These are phyloP conservation scores for Vireo griseus DNA, from an alignment of 2,797 vertebrate species.

Conservation along the genomic window DNA sequence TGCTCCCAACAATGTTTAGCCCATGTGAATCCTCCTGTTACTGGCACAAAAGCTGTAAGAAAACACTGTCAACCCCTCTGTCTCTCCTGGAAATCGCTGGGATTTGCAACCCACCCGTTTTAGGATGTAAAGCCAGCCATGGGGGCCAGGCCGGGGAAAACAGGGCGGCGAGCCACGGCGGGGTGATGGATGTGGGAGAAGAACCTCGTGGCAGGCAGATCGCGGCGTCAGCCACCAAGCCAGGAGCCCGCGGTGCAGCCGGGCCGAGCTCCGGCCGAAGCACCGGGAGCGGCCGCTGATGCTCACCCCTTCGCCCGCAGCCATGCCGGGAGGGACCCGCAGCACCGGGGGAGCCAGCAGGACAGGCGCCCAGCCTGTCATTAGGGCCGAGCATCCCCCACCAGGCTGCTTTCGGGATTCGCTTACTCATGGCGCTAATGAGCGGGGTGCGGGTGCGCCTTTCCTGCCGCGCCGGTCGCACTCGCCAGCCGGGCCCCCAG, in stretches of 20 bases:
- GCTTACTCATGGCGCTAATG: neutral
- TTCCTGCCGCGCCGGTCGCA: conserved; percentile 4
- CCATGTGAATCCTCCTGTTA: neutral
- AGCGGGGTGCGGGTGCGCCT: neutral
- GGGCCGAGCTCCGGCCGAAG: neutral
- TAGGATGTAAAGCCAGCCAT: neutral
- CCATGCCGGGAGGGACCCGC: neutral
- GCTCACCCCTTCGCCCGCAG: neutral
- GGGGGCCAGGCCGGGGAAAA: neutral
- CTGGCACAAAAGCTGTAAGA: rapidly evolving
- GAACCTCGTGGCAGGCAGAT: neutral
- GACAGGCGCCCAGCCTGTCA: neutral
- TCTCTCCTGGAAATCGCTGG: neutral
- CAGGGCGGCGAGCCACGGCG: rapidly evolving
- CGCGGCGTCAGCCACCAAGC: rapidly evolving
- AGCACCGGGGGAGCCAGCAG: neutral
- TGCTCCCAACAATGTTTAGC: neutral
- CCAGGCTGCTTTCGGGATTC: neutral
- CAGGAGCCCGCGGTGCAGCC: neutral
- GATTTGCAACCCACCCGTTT: neutral
- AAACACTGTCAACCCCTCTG: neutral
- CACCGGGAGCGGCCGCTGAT: neutral
- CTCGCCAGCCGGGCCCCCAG: neutral
- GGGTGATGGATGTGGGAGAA: neutral
- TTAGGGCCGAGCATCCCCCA: neutral